A percentile compares a stretch with the other conserved stretches of the same genome.
Evolutionary conservation across 2,113 vertebrate species (phyloP).

Genomic region (Cephalopterus ornatus): DNA sequence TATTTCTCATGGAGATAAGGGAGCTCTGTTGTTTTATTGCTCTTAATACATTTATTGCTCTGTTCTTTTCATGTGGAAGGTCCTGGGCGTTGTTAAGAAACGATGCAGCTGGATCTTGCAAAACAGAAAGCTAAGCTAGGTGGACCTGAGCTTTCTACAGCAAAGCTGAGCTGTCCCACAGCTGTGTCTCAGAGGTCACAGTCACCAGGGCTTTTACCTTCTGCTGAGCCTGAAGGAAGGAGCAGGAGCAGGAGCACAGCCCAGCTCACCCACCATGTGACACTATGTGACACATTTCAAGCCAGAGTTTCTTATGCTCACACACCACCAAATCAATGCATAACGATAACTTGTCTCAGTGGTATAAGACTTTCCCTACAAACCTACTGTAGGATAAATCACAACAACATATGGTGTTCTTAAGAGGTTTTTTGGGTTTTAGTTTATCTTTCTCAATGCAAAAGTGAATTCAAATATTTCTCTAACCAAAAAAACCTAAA

Average conservation of each 20-base stretch:
- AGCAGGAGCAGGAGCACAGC: not conserved
- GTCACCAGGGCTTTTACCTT: not conserved
- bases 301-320: not conserved
- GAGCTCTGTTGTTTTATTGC: not conserved
- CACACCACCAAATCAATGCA: not conserved
- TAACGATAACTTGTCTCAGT: not conserved
- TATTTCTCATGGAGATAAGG: not conserved
- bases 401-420: not conserved
- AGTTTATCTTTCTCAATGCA: not conserved
- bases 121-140: not conserved
- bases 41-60: not conserved
- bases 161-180: not conserved
- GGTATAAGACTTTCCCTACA: not conserved
- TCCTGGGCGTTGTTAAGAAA: not conserved
- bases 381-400: not conserved
- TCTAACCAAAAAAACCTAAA: not conserved
- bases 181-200: not conserved
- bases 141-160: not conserved
- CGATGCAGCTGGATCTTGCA: not conserved
- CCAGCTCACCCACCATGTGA: not conserved
- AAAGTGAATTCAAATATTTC: not conserved
- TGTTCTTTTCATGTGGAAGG: not conserved
- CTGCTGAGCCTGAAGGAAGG: not conserved
- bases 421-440: not conserved
- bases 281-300: not conserved